Base-by-base conservation (phyloP, 2,797 vertebrate species). In the Xiphorhynchus erythropygius region DNA sequence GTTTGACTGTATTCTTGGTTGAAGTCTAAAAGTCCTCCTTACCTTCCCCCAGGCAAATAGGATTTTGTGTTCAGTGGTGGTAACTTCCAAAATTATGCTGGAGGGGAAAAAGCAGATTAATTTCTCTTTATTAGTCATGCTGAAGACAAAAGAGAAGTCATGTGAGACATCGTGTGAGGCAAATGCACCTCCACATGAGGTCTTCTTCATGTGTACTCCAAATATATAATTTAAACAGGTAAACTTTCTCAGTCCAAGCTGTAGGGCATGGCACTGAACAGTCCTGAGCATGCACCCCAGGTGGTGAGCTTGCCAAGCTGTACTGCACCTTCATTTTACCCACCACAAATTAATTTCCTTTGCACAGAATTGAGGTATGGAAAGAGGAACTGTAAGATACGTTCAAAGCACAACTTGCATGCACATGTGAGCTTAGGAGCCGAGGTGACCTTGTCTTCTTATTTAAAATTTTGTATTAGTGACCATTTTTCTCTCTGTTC, bases 211-310 rank as follows among this genome's bases (percentile, higher is more conserved):
- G 2, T n/a, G 15, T 28, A 44, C 17, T 22, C 13, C 18, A 67
- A 50, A 32, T 4, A 42, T 24, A 11, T 13, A n/a, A 63, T 74
- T 53, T 27, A 18, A 55, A 33, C 8, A 59, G 10, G 23, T 4
- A 52, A 74, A 24, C 10, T 42, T 32, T 13, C 35, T 39, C n/a
- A 15, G 21, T 33, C 42, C 18, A 49, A 35, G 49, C 10, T 47
- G 46, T 18, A 32, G 8, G 30, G 5, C 14, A 2, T 5, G 12
- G 5, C 23, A 42, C 1, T 6, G 60, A 83, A 23, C 4, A 42
- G 13, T 18, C 24, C 18, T 59, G 32, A 56, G 21, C 8, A 2
- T 10, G 2, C 8, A 47, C 0, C 18, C 11, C 5, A 13, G 2
- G 22, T 25, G 3, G 3, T 81, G 30, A 81, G 21, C 32, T 74